phyloP scores from a whole-genome alignment of 2,888 invertebrate genomes.

The Microctonus hyperodae region DNA sequence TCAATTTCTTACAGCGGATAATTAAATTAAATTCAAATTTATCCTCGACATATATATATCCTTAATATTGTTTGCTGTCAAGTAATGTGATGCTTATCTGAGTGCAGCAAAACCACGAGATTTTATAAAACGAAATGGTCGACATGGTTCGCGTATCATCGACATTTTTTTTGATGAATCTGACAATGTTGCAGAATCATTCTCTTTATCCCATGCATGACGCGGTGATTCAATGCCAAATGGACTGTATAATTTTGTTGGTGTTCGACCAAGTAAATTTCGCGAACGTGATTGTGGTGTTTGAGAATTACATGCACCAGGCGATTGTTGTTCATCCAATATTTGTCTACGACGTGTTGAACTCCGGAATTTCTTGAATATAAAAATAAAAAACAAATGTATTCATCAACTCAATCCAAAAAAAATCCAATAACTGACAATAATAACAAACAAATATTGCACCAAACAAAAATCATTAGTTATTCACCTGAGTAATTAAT shows the following conservation, averaged over 20 bases:
- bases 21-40: too few species aligned
- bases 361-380: slow-evolving; percentile 65
- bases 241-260: slow-evolving; percentile 78
- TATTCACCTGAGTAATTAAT: too few species aligned
- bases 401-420: background rate
- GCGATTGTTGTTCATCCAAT: slow-evolving; percentile 66
- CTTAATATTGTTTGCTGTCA: slow-evolving; percentile 24
- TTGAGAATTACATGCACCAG: slow-evolving; percentile 53
- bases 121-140: slow-evolving; percentile 53
- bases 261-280: slow-evolving; percentile 70
- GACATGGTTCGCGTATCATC: slow-evolving; percentile 45
- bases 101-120: slow-evolving; percentile 54
- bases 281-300: slow-evolving; percentile 65
- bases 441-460: too few species aligned
- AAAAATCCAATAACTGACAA: background rate
- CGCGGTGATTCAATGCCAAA: slow-evolving; percentile 78
- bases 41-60: background rate
- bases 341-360: slow-evolving; percentile 67
- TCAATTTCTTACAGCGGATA: background rate
- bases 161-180: slow-evolving; percentile 37
- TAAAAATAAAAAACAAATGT: slow-evolving; percentile 18
- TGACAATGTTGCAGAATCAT: slow-evolving; percentile 62
- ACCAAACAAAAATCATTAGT: too few species aligned
- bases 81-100: slow-evolving; percentile 47
- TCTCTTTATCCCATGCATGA: slow-evolving; percentile 65